Base-by-base conservation (phyloP, 2,888 invertebrate genomes). In the Biston betularia region DNA sequence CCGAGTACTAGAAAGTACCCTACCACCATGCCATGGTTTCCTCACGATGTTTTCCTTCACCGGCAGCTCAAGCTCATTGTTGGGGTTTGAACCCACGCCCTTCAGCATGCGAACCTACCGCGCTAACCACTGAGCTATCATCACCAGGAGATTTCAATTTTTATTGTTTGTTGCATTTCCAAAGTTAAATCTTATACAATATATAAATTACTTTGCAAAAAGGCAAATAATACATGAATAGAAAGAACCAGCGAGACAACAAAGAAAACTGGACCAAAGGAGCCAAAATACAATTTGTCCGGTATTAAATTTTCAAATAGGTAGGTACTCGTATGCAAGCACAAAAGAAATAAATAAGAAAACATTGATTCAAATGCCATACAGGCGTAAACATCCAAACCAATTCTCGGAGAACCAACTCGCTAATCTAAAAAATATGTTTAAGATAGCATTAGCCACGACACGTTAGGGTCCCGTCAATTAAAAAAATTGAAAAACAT, bases 351-450 rank as follows among this genome's bases (percentile, higher is more conserved):
- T 53, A 53, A 45, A 42, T 48, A 58, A 57, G 58, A 55, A 65
- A 68, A 65, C 57, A 57, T 81, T 75, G 58, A 49, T 49, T 40
- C 75, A 78, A 86, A 84, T 84, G 77, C 80, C 84, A 84, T 83
- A 83, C 79, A 86, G 83, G 87, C 88, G 89, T 90, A 86, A 82
- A 84, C 80, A 82, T 83, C 82, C 78, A 88, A 89, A 85, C 83
- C 84, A 86, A 89, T 88, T 82, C 89, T 83, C 85, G 75, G 69
- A 77, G 78, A 77, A 82, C 83, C 83, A 83, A 84, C 86, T 84
- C 82, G 82, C 78, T 90, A 90, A 90, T 91, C 88, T 84, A 87
- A 86, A 89, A 58, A 57, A 57, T 45, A 59, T 44, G 55, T 44
- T 15, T 45, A 57, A 57, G 52, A 54, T 15, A 8, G 58, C 48